Conservation (phyloP, 1,140 invertebrate species). For the Brachionus calyciflorus region DNA sequence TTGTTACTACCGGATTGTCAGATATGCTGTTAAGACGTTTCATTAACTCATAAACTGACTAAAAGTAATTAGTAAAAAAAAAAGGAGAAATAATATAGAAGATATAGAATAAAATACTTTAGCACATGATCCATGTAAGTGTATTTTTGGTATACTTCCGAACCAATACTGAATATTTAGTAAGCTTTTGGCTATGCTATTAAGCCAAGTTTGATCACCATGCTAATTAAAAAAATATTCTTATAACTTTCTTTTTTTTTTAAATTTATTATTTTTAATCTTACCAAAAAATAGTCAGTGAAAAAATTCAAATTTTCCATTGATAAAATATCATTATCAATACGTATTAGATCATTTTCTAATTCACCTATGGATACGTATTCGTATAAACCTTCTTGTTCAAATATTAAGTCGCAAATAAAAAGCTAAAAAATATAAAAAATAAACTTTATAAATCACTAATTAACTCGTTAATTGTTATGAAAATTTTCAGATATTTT, state of each 20-base stretch:
- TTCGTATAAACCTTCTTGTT: slow-evolving; percentile 38
- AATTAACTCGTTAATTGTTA: too few relatives aligned
- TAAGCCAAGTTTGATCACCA: slow-evolving; percentile 27
- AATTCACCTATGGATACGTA: slow-evolving; percentile 7
- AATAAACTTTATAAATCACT: background rate
- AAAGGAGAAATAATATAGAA: background rate
- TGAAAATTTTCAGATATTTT: too few relatives aligned
- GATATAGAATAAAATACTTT: background rate
- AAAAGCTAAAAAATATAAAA: background rate
- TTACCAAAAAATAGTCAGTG: slow-evolving; percentile 35
- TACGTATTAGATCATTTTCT: slow-evolving; percentile 34
- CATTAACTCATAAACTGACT: slow-evolving; percentile 27
- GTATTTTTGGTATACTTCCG: slow-evolving; percentile 42
- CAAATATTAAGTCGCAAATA: slow-evolving; percentile 30
- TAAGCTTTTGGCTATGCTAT: slow-evolving; percentile 18
- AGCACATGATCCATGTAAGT: slow-evolving; percentile 33
- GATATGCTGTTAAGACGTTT: background rate
- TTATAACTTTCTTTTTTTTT: background rate
- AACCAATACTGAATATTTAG: slow-evolving; percentile 27
- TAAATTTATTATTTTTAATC: background rate
- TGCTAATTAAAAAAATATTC: background rate
- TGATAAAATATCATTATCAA: slow-evolving; percentile 41
- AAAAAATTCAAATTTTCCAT: slow-evolving; percentile 43
- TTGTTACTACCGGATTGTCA: background rate
- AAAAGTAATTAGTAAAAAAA: background rate